Percentiles rank a stretch among this genome's conserved stretches.
These are phyloP conservation scores for Harpagus bidentatus DNA, from an alignment of 2,113 vertebrate species.

Conservation along the genomic window DNA sequence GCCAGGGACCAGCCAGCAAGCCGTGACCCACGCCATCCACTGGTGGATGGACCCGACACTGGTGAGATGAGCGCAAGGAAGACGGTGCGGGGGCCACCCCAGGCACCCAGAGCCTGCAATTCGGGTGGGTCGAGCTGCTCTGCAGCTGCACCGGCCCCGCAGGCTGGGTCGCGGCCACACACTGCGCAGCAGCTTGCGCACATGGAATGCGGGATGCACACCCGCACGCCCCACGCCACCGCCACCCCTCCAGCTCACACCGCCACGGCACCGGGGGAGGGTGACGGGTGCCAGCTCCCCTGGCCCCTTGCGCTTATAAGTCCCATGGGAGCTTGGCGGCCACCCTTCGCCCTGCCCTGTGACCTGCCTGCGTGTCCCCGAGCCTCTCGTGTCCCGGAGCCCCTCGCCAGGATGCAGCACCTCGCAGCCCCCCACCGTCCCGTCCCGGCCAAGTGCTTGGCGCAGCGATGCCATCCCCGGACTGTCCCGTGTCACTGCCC, in stretches of 20 bases:
- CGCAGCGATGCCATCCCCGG: not conserved
- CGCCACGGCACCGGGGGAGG: not conserved
- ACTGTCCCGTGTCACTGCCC: not conserved
- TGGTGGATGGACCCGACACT: accelerated
- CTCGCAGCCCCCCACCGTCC: not conserved
- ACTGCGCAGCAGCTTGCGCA: not conserved
- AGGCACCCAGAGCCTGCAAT: not conserved
- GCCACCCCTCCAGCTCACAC: not conserved
- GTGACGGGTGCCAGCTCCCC: not conserved
- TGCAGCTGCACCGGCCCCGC: not conserved
- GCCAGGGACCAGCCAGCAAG: not conserved
- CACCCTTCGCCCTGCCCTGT: not conserved
- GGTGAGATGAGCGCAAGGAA: not conserved
- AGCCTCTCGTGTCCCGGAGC: not conserved
- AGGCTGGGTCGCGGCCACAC: not conserved
- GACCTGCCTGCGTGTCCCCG: not conserved
- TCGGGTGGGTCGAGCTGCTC: not conserved
- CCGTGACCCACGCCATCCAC: accelerated
- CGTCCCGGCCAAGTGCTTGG: not conserved
- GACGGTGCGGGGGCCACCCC: not conserved
- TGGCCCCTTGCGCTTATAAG: accelerated
- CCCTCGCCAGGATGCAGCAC: not conserved
- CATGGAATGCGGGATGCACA: not conserved
- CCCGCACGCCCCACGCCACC: accelerated
- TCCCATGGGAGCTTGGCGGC: not conserved